Base-by-base conservation (phyloP, 2,888 invertebrate genomes). In the Aspidiotus rigidus region DNA sequence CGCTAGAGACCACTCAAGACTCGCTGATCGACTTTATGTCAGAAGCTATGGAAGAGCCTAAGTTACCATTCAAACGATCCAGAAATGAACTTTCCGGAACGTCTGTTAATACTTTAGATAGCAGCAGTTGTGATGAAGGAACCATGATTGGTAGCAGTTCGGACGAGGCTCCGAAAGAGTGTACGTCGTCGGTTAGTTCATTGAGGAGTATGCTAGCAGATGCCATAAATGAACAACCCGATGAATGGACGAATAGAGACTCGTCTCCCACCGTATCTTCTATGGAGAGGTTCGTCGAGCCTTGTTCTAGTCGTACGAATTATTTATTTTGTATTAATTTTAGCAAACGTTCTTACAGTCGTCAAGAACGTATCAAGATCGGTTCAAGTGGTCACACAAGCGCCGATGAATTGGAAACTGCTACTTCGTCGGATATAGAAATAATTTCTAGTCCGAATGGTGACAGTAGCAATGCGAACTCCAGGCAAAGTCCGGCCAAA, bases 381-480 rank as follows among this genome's bases (percentile, higher is more conserved):
- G 75, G 75, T 17, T 75, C 86, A 3, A 93, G 90, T 16, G 90
- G 88, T 0, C 92, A 92, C 74, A 93, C 92, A 1, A 93, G 93
- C n/a, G 90, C 90, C 1, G 93, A 91, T 79, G 95, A 95, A 77
- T 79, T 93, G 40, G 95, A 95, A 79, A 89, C 91, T 0, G 85
- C 89, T 0, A 94, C 95, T 7, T 96, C 95, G 0, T 96, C 95
- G 7, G 96, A 96, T 77, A 96, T 97, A 75, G 96, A 97, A 81
- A 93, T 97, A 66, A 94, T 97, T 77, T 94, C 95, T 49, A 81
- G 81, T 71, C 71, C 71, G 41, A 91, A 91, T 76, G 90, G 90
- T 0, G 91, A 90, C 75, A 87, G 87, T 57, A 86, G 87, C 71
- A 88, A 88, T 74, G 83, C 85, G 0, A 72, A 74, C 55, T 76